These are phyloP conservation scores for Pandion haliaetus DNA, from an alignment of 2,113 vertebrate species.

Conservation along the genomic window DNA sequence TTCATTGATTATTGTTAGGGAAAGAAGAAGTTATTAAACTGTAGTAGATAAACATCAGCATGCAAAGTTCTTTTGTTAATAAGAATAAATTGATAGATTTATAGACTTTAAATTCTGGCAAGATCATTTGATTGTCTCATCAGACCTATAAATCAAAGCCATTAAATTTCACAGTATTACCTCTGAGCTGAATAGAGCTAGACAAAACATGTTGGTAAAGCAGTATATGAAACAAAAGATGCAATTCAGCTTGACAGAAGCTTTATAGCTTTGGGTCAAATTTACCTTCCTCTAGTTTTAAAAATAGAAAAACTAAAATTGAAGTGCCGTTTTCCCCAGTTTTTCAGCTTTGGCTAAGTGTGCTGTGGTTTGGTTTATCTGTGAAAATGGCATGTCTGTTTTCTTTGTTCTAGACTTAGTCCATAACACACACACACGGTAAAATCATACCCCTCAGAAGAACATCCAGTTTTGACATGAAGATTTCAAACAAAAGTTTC, in stretches of 20 bases:
- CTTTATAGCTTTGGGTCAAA: conserved; percentile 18
- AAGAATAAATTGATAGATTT: conserved; percentile 39
- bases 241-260: background rate
- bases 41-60: background rate
- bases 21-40: background rate
- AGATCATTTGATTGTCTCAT: conserved; percentile 22
- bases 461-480: background rate
- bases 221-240: background rate
- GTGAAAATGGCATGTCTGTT: background rate
- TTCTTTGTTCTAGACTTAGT: background rate
- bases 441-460: background rate
- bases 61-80: conserved; percentile 11
- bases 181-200: conserved; percentile 35
- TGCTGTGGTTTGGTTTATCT: background rate
- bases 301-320: background rate
- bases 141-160: conserved; percentile 14
- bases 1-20: background rate
- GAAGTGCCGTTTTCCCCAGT: background rate
- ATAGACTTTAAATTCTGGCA: background rate
- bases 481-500: background rate
- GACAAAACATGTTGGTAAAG: conserved; percentile 27
- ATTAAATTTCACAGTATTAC: background rate
- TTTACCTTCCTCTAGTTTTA: background rate
- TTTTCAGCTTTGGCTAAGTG: background rate
- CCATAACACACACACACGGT: background rate